Base-by-base conservation (phyloP, 2,113 vertebrate species). In the Rhagologus leucostigma region DNA sequence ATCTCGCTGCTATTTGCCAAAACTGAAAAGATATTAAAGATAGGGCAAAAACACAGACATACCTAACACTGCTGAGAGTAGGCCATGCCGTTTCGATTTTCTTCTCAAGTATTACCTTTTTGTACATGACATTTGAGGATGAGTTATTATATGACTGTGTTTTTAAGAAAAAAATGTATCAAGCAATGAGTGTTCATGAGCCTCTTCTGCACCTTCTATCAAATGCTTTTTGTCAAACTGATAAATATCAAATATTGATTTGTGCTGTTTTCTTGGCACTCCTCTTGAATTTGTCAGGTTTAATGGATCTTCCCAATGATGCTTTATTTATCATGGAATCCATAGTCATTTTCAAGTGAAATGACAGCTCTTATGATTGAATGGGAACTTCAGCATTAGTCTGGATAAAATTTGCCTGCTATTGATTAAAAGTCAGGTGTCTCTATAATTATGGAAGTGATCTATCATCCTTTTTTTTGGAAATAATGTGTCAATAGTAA, bases 211-310 rank as follows among this genome's bases (percentile, higher is more conserved):
- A 53, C 30, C 33, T 52, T 73, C 90, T 87, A n/a, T 93, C 79
- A 88, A 84, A 94, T 89, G 70, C 11, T 83, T 96, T 96, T 87
- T 95, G 77, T 96, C 95, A 96, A 93, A 56, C 55, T 96, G 93
- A 97, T 96, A 96, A 96, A 95, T 95, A 92, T 53, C 59, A 95
- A 50, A 91, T 93, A 95, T 93, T 91, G 95, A 94, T 93, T 94
- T 89, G 41, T 91, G 82, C 62, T 96, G 39, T 88, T 71, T 97
- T 87, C 85, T 90, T 96, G 81, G 81, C 95, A 96, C 74, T 63
- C 65, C 87, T 96, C 82, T 76, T 91, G 87, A 92, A 90, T 95
- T 97, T 86, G 29, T 97, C 82, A 96, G 41, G 69, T 93, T 93
- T 77, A 92, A 96, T 95, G 70, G 89, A 92, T 95, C 59, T 95